A percentile compares a stretch with the other conserved stretches of the same genome.
Conservation (phyloP, 2,113 vertebrate species). For the Podarcis cretensis region DNA sequence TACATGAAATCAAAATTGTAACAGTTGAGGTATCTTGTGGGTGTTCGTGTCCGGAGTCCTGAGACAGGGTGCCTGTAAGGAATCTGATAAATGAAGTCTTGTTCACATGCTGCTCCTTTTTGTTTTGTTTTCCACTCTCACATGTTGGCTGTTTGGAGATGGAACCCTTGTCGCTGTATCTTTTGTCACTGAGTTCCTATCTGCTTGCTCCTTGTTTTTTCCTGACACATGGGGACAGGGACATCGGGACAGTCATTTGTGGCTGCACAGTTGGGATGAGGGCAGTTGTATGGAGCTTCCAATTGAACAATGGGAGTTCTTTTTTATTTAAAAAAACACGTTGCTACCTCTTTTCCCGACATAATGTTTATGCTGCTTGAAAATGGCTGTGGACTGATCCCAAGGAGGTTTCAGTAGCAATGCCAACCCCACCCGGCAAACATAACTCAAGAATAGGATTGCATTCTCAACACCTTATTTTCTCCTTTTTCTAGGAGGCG, state of each 20-base stretch:
- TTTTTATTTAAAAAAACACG: neutral
- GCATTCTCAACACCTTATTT: neutral
- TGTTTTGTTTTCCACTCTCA: neutral
- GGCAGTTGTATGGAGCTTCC: neutral
- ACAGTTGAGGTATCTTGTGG: neutral
- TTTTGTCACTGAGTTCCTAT: neutral
- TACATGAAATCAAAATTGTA: neutral
- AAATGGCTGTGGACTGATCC: neutral
- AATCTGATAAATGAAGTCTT: neutral
- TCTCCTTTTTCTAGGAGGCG: conserved; percentile 84
- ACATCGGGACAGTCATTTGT: neutral
- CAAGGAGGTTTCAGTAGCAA: neutral
- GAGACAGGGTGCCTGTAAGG: neutral
- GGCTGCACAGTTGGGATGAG: neutral
- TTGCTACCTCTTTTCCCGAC: neutral
- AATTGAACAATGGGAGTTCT: neutral
- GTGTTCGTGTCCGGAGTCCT: neutral
- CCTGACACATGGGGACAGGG: neutral
- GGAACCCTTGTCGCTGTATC: neutral
- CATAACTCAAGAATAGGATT: neutral
- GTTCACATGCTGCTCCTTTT: neutral
- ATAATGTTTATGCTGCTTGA: neutral
- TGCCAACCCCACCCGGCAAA: neutral
- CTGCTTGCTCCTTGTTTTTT: neutral
- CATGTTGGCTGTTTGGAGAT: neutral